Base-by-base conservation (phyloP, 2,888 invertebrate species). In the Oegoconia quadripuncta region DNA sequence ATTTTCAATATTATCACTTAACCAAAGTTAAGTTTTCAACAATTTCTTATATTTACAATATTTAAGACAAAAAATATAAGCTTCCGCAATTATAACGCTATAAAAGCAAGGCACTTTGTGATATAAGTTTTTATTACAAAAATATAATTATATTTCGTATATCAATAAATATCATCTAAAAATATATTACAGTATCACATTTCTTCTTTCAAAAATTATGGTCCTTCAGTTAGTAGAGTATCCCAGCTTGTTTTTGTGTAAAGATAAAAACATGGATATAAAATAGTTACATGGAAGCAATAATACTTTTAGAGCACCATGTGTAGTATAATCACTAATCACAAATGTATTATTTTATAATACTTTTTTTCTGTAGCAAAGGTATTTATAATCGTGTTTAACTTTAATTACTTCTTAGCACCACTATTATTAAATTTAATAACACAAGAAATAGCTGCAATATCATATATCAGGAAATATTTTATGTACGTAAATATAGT, bases 101-200 rank as follows among this genome's bases (percentile, higher is more conserved):
- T 61, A 67, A 53, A 61, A 71, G 63, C 68, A 74, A 77, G 73
- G 74, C 74, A 77, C 73, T 55, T 74, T 41, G 50, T 57, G 52
- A 55, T 58, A 53, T 52, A 52, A 44, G 28, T 55, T 39, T 64
- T 62, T 64, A 53, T 64, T 73, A 61, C 72, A 68, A 68, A 64
- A 50, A 55, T 50, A 55, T 41, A 52, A 50, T 52, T 48, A 45
- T 59, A 56, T 59, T n/a, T n/a, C n/a, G n/a, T n/a, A 55, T 53
- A 55, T 45, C 55, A 55, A 73, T 71, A 74, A 73, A 77, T 70
- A 73, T 67, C 51, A 48, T 80, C 76, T 76, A 79, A 80, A 80
- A 81, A 81, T 28, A 36, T 80, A 82, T 77, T 74, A 60, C 60
- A n/a, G 62, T 81, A 82, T 83, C 80, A 82, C 81, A 81, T 64